Evolutionary conservation across 1,140 invertebrate species (phyloP), one percentile per base, ranked within the genome.

Genomic region (Sycophila sp.): DNA sequence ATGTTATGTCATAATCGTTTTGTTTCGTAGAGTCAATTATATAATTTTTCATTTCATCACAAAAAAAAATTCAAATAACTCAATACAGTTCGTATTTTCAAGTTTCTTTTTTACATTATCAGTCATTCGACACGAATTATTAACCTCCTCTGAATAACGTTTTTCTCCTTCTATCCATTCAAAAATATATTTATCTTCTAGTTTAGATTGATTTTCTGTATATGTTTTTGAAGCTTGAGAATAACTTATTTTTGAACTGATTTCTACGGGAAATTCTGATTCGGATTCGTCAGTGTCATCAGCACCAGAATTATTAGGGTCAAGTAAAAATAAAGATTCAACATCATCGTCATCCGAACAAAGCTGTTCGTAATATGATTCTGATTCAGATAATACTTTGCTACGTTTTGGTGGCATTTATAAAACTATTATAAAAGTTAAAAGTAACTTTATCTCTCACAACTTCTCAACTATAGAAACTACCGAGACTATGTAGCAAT

Each of bases 141-240:
- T 2, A 40, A 40, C 36, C 10, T 40, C 10, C 10, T 2, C 36
- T 4, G 36, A 10, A 40, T 40, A 40, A 40, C 2, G 10, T 42
- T 51, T 32, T 49, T 64, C 62, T 34, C 62, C 45, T 8, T 64
- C 62, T 28, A 64, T 6, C 62, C 62, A 64, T 22, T 51, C 62
- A 38, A 51, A 64, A 51, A 34, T 36, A 51, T 64, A 38, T 24
- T 64, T 42, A 40, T 40, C 36, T 40, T 40, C 36, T 10, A 40
- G 22, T n/a, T 32, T 22, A 19, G 45, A 11, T 65, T 65, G 63
- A 38, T 51, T 65, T 38, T 42, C 13, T 32, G 22, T 65, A 53
- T 65, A 65, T 2, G 4, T 56, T 34, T 56, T 34, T 3, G 28
- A 34, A 56, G 30, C 53, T 56, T 56, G 28, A n/a, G 4, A n/a